Evolutionary conservation across 2,797 vertebrate genomes (phyloP), one percentile per base, ranked within the genome.

Genomic region (Diplodus sargus): DNA sequence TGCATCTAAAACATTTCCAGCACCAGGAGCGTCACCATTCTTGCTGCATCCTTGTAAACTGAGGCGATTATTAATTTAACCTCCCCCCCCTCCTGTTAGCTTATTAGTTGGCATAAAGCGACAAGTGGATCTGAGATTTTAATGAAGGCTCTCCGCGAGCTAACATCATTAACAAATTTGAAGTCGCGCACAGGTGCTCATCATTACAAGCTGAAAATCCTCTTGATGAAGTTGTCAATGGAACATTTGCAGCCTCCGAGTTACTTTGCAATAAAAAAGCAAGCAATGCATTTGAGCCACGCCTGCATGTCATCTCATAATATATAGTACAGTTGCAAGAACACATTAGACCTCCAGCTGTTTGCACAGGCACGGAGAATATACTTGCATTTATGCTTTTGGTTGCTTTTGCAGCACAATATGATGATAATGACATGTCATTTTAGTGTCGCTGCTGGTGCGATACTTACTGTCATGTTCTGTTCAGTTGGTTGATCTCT

Each of bases 391-490:
- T 23, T 25, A 23, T 66, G 14, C 30, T 39, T 51, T 53, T 70
- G 60, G 4, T 62, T 72, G 39, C 18, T 0, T n/a, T 54, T 69
- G 28, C 30, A 65, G 51, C 28, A 76, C 16, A 28, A n/a, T 34
- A 2, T 51, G 47, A 59, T 18, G 11, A 56, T 30, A 49, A 52
- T 17, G 17, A 58, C 58, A 52, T 34, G 18, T 56, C 52, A 78
- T 39, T 39, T 39, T 9, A 7, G 9, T 14, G 39, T 48, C 62
- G 52, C 47, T 51, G 68, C 22, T 75, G 23, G 51, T 59, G 39
- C 4, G 58, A 60, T 85, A 95, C 95, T 95, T 82, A 96, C 95
- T 84, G 91, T 90, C 95, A 95, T 95, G 78, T 81, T 92, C 52
- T 70, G 72, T 47, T 86, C 74, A 56, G 81, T 69, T 76, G 82